phyloP scores from a whole-genome alignment of 1,140 invertebrate species.

The Pemphigus obesinymphae region DNA sequence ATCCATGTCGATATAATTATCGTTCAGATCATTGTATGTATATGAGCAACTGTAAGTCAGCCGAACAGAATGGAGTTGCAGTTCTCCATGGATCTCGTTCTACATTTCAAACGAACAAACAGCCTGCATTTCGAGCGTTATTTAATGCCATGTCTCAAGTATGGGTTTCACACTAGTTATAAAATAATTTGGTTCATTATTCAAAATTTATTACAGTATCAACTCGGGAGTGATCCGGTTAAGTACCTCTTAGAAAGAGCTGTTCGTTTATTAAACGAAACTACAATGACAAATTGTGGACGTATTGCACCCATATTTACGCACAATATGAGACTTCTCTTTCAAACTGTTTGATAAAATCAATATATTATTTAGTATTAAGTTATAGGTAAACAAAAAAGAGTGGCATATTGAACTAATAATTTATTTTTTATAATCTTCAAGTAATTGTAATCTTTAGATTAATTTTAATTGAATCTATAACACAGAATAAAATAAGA shows the following conservation, averaged over 20 bases:
- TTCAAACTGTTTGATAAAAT: slow-evolving; percentile 4
- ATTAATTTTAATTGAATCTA: neutral
- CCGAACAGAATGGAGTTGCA: slow-evolving; percentile 68
- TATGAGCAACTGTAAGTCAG: slow-evolving; percentile 73
- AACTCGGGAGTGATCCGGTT: slow-evolving; percentile 29
- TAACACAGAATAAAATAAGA: neutral
- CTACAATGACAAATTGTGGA: slow-evolving; percentile 18
- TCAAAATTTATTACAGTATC: slow-evolving; percentile 12
- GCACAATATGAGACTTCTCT: slow-evolving; percentile 25
- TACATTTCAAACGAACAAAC: slow-evolving; percentile 79
- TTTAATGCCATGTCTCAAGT: slow-evolving; percentile 67
- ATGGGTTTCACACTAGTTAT: slow-evolving; percentile 12
- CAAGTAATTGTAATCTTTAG: too few relatives aligned
- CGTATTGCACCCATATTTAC: slow-evolving; percentile 30
- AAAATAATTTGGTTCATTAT: neutral
- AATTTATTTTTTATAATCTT: too few relatives aligned
- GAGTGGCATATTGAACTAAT: too few relatives aligned
- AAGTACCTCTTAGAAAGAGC: slow-evolving; percentile 18
- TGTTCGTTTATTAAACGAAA: slow-evolving; percentile 2
- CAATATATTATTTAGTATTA: neutral
- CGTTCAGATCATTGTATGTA: slow-evolving; percentile 94
- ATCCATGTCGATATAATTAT: slow-evolving; percentile 86
- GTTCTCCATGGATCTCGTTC: slow-evolving; percentile 85
- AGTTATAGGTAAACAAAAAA: neutral
- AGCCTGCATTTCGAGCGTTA: slow-evolving; percentile 77